Base-by-base conservation (phyloP, 1,140 invertebrate species). In the Micrasema longulum region DNA sequence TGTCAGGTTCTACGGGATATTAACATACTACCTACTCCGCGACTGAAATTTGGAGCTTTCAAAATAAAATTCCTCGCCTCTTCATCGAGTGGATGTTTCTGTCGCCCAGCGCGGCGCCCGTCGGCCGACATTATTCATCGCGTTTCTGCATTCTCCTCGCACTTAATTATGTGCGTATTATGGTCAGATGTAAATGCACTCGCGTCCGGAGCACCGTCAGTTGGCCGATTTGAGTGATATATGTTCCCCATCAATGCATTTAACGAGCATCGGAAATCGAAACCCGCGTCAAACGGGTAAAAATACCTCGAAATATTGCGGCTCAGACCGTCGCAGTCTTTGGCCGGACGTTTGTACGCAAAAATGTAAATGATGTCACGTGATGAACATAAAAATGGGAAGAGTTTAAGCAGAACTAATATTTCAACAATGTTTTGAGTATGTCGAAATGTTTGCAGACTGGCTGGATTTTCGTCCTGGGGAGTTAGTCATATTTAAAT, bases 201-300 rank as follows among this genome's bases (percentile, higher is more conserved):
- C n/a, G 43, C 43, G n/a, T 47, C 16, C n/a, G 16, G 16, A n/a
- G 16, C 43, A 1, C 26, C 18, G 48, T 23, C 48, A 9, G 48
- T 60, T 60, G 16, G 36, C 55, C n/a, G 55, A 60, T 43, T 2
- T 18, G 36, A 38, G 55, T 38, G 55, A 60, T 60, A 41, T 60
- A 60, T 60, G n/a, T 20, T 22, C 14, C 12, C 55, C 55, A 38
- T 60, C 36, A 22, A 41, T 12, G 55, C 55, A 43, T 60, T 60
- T 60, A 60, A 60, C 55, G 55, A 60, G n/a, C 11, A 41, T 41
- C 55, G 55, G 55, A 60, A 10, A 60, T 60, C 18, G 55, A 60
- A 60, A 22, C 22, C 35, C 16, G 35, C 35, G 55, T 38, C 55
- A 60, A 20, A 22, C 31, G 55, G 35, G 31, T 60, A 41, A 60